phyloP scores from a whole-genome alignment of 53 echinoderm and acorn worm genomes.

The Astropecten irregularis region DNA sequence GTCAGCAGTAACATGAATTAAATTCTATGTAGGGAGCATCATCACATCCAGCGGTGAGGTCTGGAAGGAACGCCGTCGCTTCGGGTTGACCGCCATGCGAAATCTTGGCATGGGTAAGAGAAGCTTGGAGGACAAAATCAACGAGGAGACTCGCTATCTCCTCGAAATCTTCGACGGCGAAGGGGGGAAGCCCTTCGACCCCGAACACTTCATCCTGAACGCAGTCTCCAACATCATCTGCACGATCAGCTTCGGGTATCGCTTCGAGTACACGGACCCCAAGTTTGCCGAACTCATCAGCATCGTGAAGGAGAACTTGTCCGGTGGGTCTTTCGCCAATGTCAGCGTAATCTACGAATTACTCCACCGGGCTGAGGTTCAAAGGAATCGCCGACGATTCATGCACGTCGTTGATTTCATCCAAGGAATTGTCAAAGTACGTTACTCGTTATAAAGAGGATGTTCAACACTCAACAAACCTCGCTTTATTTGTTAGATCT shows the following conservation, averaged over 20 bases:
- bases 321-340: background rate
- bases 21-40: conserved; percentile 82
- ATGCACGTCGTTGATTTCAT: background rate
- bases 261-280: conserved; percentile 49
- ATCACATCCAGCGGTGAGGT: conserved; percentile 63
- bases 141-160: conserved; percentile 13
- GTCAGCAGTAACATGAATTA: too few species aligned
- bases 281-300: background rate
- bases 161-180: conserved; percentile 32
- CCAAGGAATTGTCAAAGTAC: background rate
- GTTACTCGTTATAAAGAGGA: background rate
- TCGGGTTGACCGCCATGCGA: too few species aligned
- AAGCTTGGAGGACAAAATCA: too few species aligned
- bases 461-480: too few species aligned
- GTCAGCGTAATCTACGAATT: too few species aligned
- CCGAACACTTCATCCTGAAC: conserved; percentile 38
- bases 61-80: conserved; percentile 82
- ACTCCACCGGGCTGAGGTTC: too few species aligned
- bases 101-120: too few species aligned
- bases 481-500: too few species aligned
- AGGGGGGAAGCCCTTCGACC: too few species aligned
- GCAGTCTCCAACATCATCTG: too few species aligned
- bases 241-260: too few species aligned
- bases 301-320: background rate
- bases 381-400: too few species aligned